Evolutionary conservation across 2,888 invertebrate species (phyloP).

Genomic region (Plutella xylostella): DNA sequence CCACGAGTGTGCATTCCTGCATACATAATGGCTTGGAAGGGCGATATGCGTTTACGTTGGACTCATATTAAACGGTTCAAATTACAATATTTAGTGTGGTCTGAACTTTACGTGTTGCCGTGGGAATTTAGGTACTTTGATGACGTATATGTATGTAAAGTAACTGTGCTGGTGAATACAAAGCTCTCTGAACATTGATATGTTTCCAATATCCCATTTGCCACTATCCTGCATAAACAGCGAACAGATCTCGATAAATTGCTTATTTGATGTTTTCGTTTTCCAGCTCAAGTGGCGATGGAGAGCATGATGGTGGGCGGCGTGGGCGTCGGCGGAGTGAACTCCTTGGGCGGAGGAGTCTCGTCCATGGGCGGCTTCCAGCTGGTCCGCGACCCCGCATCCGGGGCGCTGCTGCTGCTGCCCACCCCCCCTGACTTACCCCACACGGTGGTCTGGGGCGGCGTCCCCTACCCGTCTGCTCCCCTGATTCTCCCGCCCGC

Average conservation of each 20-base stretch:
- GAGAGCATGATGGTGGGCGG: constrained; percentile 79
- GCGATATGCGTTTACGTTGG: too few species aligned
- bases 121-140: too few species aligned
- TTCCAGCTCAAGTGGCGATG: constrained; percentile 77
- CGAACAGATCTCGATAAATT: background rate
- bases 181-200: too few species aligned
- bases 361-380: constrained; percentile 84
- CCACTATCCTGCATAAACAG: too few species aligned
- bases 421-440: constrained; percentile 80
- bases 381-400: constrained; percentile 86
- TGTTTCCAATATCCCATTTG: too few species aligned
- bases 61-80: too few species aligned
- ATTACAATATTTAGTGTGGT: too few species aligned
- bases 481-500: constrained; percentile 52
- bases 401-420: constrained; percentile 84
- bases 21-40: too few species aligned
- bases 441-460: constrained; percentile 81
- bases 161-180: too few species aligned
- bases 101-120: too few species aligned
- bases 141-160: too few species aligned
- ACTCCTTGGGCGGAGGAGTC: constrained; percentile 68
- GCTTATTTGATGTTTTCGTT: constrained; percentile 6
- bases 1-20: too few species aligned
- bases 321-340: constrained; percentile 74
- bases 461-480: constrained; percentile 64